phyloP scores from a whole-genome alignment of 2,888 invertebrate species.

The Hetaerina titia region DNA sequence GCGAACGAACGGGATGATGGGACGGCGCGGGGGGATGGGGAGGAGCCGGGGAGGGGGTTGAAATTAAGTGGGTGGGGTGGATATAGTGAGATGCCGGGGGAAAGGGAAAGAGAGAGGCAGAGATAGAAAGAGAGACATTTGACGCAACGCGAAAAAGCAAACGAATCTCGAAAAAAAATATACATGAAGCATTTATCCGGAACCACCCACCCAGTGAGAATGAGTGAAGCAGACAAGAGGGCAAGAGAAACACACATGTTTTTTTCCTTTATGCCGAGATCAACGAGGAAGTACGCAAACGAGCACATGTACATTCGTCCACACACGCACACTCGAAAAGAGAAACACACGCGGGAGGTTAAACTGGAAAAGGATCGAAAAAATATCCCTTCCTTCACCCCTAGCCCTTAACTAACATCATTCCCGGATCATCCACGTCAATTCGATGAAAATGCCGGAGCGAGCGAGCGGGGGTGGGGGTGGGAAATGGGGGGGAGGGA shows the following conservation, averaged over 20 bases:
- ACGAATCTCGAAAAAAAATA: slow-evolving; percentile 7
- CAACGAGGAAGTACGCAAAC: neutral
- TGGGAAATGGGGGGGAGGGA: neutral
- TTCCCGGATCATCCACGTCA: neutral
- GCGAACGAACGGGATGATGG: neutral
- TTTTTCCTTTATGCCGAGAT: neutral
- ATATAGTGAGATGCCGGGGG: neutral
- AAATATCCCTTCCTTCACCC: neutral
- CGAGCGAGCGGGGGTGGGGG: neutral
- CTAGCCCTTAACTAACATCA: neutral
- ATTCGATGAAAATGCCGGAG: neutral
- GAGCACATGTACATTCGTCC: neutral
- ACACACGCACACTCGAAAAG: neutral
- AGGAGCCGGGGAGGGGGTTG: neutral
- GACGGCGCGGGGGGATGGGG: neutral
- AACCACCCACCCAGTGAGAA: neutral
- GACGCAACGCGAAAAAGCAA: neutral
- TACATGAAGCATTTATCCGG: neutral
- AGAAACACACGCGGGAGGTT: neutral
- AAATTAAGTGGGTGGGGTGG: neutral
- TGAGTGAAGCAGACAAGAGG: neutral
- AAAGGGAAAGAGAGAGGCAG: neutral
- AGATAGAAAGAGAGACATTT: neutral
- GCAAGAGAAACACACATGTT: neutral
- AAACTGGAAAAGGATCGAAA: neutral